Evolutionary conservation across 1,140 invertebrate genomes (phyloP), one percentile per base, ranked within the genome.

Genomic region (Heliconius congener): DNA sequence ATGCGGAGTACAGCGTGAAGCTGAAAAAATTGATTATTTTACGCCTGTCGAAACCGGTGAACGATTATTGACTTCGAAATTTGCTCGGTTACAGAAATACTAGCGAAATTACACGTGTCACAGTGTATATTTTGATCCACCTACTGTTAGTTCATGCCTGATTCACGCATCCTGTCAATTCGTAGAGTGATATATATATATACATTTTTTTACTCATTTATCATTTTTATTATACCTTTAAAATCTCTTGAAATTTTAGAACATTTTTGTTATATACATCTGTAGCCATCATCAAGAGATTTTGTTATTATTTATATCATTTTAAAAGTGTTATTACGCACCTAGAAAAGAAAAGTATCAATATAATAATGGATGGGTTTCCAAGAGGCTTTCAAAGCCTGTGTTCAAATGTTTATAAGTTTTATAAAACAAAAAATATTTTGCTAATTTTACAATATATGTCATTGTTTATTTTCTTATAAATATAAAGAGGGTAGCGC

Each of bases 81-180:
- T 9, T 18, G 60, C 60, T 66, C 27, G 23, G 60, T 66, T 66
- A 66, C 60, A 66, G 60, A 30, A 66, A 66, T 66, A 66, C 23
- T 16, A 66, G 60, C 60, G 9, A 57, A 57, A 66, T 23, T 66
- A 30, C 60, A 66, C 60, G 60, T 66, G 60, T 66, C 60, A 30
- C 60, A n/a, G 27, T 66, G 30, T 66, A 66, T 66, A 66, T 66
- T 66, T 5, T 16, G 60, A 66, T 66, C 60, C 60, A 66, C 60
- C 60, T 66, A 66, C 60, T 66, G 16, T 30, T 30, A 66, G 23
- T 66, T 18, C 60, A 30, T 30, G 60, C 60, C 27, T 66, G 60
- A 66, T 30, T 66, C 60, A 16, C 60, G 13, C 60, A 66, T 66
- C 60, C 60, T 66, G 60, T 66, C 60, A 66, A 30, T 66, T 66